phyloP scores from a whole-genome alignment of 2,888 invertebrate genomes.

The Apamea epomidion region DNA sequence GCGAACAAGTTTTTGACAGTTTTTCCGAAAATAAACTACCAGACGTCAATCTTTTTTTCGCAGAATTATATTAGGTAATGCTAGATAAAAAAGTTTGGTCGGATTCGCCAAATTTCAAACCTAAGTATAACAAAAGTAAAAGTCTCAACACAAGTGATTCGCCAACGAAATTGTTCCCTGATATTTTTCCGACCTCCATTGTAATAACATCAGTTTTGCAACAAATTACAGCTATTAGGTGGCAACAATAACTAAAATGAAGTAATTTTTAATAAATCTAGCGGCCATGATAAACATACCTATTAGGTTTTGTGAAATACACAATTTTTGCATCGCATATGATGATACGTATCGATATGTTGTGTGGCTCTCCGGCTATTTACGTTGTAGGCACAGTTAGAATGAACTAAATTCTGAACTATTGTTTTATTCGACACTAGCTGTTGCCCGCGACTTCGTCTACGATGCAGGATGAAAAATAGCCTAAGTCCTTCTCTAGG shows the following conservation, averaged over 20 bases:
- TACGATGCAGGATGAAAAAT: too few species aligned
- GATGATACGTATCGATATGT: constrained; percentile 55
- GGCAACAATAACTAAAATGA: constrained; percentile 56
- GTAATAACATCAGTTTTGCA: constrained; percentile 17
- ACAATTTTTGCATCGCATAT: constrained; percentile 59
- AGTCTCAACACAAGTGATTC: not conserved
- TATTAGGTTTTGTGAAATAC: constrained; percentile 55
- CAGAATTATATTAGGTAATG: not conserved
- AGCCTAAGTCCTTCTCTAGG: too few species aligned
- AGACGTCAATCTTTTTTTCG: not conserved
- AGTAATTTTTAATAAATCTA: constrained; percentile 59
- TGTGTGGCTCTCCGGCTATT: constrained; percentile 57
- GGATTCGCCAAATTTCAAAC: not conserved
- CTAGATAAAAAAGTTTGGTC: not conserved
- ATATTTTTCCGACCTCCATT: constrained; percentile 31
- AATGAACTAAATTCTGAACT: not conserved
- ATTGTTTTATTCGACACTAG: too few species aligned
- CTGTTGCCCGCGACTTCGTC: too few species aligned
- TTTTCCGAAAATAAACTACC: not conserved
- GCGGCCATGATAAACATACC: constrained; percentile 48
- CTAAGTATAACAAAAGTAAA: not conserved
- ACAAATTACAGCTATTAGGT: constrained; percentile 57
- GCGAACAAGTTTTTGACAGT: not conserved
- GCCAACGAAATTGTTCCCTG: not conserved
- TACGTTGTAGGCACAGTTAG: constrained; percentile 50